Percentiles rank a stretch among this genome's conserved stretches.
These are phyloP conservation scores for Anoplius nigerrimus DNA, from an alignment of 2,888 invertebrate species.

Conservation along the genomic window DNA sequence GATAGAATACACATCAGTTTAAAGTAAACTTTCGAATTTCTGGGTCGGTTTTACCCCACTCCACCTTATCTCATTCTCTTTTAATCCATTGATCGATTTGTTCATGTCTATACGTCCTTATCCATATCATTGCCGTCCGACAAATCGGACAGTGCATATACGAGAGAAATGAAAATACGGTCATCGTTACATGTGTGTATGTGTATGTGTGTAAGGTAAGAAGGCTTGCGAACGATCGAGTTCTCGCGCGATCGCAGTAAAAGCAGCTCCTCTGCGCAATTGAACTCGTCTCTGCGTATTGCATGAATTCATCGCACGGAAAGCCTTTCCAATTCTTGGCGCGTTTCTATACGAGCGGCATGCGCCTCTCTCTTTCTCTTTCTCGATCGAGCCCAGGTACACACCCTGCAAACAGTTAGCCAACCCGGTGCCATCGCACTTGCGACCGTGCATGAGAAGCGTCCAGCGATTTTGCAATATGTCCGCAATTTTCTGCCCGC, in stretches of 20 bases:
- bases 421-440: conserved; percentile 6
- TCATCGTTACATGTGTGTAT: too few relatives aligned
- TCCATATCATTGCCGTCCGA: too few relatives aligned
- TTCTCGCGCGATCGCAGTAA: conserved; percentile 15
- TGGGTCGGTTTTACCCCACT: too few relatives aligned
- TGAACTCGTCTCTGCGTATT: conserved; percentile 12
- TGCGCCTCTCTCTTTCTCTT: conserved; percentile 6
- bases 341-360: conserved; percentile 28
- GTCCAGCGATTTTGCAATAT: neutral
- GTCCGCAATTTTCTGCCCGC: neutral
- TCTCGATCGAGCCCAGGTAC: conserved; percentile 9
- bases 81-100: too few relatives aligned
- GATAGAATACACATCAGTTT: too few relatives aligned
- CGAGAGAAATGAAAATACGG: too few relatives aligned
- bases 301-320: conserved; percentile 43
- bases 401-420: conserved; percentile 33
- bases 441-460: neutral
- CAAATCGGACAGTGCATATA: too few relatives aligned
- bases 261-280: conserved; percentile 2
- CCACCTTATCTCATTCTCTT: too few relatives aligned
- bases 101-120: too few relatives aligned
- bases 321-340: conserved; percentile 42
- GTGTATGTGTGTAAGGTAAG: too few relatives aligned
- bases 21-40: too few relatives aligned
- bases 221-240: neutral